Percentiles rank a stretch among this genome's conserved stretches.
Conservation (phyloP, 1,140 invertebrate genomes). For the Drosophila orena region DNA sequence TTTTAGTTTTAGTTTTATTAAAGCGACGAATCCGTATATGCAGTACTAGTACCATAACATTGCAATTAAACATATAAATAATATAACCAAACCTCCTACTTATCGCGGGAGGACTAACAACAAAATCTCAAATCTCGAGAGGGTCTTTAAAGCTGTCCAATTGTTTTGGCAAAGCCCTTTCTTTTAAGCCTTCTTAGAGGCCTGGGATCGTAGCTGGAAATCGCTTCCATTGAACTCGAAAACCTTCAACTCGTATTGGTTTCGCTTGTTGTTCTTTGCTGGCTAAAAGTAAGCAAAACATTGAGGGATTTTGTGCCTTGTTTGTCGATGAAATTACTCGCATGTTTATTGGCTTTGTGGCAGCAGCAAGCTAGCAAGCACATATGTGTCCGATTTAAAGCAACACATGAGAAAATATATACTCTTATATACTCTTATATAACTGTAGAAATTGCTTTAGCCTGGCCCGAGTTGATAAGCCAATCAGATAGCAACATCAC, state of each 20-base stretch:
- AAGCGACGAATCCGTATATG: no score
- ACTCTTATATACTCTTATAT: no score
- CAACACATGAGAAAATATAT: background rate
- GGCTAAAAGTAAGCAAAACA: slow-evolving; percentile 48
- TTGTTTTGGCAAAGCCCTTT: no score
- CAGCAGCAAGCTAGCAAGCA: background rate
- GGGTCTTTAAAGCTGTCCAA: no score
- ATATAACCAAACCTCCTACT: no score
- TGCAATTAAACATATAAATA: no score
- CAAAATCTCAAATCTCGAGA: no score
- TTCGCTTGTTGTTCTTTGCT: slow-evolving; percentile 43
- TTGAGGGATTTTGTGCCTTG: slow-evolving; percentile 38
- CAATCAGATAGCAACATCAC: background rate
- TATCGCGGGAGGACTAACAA: no score
- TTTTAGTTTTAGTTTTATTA: no score
- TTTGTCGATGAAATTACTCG: slow-evolving; percentile 70
- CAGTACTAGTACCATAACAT: no score
- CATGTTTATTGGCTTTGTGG: slow-evolving; percentile 43
- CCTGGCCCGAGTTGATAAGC: background rate
- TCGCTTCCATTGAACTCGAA: slow-evolving; percentile 20
- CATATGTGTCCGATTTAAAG: background rate
- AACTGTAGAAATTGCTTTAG: background rate
- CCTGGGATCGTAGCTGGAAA: slow-evolving; percentile 4
- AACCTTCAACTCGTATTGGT: slow-evolving; percentile 41
- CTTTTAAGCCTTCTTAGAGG: no score